Evolutionary conservation across 1,140 invertebrate genomes (phyloP).

Genomic region (Melipona quadrifasciata): DNA sequence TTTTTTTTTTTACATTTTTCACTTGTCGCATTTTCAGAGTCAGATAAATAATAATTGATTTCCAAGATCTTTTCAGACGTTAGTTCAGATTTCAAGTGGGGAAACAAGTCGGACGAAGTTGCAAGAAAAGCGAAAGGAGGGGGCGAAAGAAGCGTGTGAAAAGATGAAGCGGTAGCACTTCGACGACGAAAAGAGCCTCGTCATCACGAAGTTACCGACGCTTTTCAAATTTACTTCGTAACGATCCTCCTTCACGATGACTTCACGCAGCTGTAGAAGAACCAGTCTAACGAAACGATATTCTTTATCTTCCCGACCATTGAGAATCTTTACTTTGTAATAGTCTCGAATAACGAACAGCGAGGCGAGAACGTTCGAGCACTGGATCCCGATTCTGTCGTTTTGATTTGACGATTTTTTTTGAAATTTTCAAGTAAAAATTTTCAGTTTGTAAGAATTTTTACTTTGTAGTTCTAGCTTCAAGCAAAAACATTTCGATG

Average conservation of each 20-base stretch:
- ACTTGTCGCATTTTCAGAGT: background rate
- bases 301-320: conserved; percentile 28
- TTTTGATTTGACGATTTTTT: no score
- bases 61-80: background rate
- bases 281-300: conserved; percentile 30
- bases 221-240: conserved; percentile 60
- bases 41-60: background rate
- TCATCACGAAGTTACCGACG: conserved; percentile 63
- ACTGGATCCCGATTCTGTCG: no score
- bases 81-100: background rate
- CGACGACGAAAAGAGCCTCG: background rate
- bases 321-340: background rate
- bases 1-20: background rate
- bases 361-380: no score
- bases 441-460: no score
- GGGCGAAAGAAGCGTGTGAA: conserved; percentile 2
- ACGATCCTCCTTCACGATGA: conserved; percentile 46
- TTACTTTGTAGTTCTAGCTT: no score
- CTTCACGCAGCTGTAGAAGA: conserved; percentile 20
- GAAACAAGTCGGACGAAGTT: background rate
- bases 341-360: no score
- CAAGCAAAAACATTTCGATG: no score
- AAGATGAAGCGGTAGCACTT: background rate
- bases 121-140: background rate
- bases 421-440: no score